These are phyloP conservation scores for Helicolenus hilgendorfi DNA, from an alignment of 2,797 vertebrate genomes.

Conservation along the genomic window DNA sequence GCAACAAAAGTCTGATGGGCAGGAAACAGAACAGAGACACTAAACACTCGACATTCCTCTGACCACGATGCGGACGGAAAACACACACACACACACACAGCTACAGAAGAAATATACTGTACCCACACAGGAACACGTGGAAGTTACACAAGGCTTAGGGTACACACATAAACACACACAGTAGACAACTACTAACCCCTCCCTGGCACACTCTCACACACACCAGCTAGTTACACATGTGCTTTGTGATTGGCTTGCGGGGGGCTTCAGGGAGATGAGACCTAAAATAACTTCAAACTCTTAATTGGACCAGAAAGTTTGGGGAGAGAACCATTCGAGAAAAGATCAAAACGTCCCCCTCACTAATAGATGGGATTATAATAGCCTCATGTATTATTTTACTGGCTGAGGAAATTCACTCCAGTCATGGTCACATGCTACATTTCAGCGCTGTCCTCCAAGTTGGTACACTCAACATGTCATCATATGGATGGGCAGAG, in stretches of 20 bases:
- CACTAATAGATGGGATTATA: constrained; percentile 44
- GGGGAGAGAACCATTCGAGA: constrained; percentile 15
- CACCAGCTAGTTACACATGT: constrained; percentile 58
- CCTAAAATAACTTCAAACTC: constrained; percentile 76
- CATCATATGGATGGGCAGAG: background rate
- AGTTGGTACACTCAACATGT: background rate
- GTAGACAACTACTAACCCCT: background rate
- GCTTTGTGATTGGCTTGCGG: constrained; percentile 66
- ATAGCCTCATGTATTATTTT: constrained; percentile 28
- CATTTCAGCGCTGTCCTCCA: background rate
- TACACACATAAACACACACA: constrained; percentile 20
- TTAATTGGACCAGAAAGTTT: constrained; percentile 70
- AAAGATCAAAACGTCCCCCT: constrained; percentile 37
- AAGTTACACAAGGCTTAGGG: constrained; percentile 61
- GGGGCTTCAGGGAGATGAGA: constrained; percentile 68
- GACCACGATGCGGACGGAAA: constrained; percentile 58
- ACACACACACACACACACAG: background rate
- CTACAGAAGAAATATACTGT: constrained; percentile 26
- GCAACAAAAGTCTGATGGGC: constrained; percentile 54
- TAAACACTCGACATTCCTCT: constrained; percentile 74
- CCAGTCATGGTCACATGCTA: background rate
- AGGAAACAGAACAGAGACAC: constrained; percentile 69
- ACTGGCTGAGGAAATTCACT: background rate
- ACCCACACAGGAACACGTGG: constrained; percentile 48
- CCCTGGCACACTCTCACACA: background rate